Conservation (phyloP, 1,140 invertebrate genomes). For the Achatina immaculata region DNA sequence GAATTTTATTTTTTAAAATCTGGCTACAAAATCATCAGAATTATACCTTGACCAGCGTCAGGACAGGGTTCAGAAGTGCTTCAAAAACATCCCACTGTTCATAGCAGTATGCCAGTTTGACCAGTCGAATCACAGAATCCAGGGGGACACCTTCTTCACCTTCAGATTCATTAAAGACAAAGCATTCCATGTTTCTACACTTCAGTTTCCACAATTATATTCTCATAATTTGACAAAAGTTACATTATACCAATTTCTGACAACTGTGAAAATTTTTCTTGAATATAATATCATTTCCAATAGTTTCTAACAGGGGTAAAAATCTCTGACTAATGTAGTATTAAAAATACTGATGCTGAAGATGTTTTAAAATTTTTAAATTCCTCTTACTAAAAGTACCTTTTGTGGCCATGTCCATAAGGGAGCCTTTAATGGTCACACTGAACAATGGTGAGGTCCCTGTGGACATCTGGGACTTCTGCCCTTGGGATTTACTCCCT, state of each 20-base stretch:
- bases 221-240: background rate
- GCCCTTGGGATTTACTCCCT: constrained; percentile 46
- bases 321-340: too few species aligned
- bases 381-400: too few species aligned
- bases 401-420: constrained; percentile 63
- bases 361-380: too few species aligned
- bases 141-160: constrained; percentile 66
- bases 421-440: constrained; percentile 46
- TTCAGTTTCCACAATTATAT: background rate
- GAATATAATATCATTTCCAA: too few species aligned
- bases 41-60: constrained; percentile 60
- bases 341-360: too few species aligned
- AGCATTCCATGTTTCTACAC: background rate
- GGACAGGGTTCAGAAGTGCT: constrained; percentile 54
- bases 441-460: constrained; percentile 51
- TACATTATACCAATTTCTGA: too few species aligned
- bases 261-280: too few species aligned
- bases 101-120: constrained; percentile 69
- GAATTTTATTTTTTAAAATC: too few species aligned
- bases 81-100: constrained; percentile 70
- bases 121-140: constrained; percentile 62
- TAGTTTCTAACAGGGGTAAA: too few species aligned
- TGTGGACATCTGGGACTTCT: constrained; percentile 53
- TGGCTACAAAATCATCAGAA: too few species aligned
- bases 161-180: constrained; percentile 28